phyloP scores from a whole-genome alignment of 2,888 invertebrate genomes.

The Diloba caeruleocephala region DNA sequence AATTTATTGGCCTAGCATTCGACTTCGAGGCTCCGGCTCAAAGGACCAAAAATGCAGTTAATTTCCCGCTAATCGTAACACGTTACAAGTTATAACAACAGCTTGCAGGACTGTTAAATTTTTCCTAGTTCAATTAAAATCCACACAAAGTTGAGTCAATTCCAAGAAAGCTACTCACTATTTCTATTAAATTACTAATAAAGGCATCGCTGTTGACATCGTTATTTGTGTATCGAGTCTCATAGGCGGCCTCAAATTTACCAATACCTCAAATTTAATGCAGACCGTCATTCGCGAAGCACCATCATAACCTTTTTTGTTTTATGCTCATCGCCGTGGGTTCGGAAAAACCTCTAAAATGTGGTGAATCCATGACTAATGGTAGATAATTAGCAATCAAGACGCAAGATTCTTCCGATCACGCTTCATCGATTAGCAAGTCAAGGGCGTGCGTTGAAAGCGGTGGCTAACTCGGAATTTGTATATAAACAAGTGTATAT shows the following conservation, averaged over 20 bases:
- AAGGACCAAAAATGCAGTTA: no score
- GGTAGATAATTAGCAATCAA: slow-evolving; percentile 67
- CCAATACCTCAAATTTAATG: no score
- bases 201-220: not conserved
- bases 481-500: slow-evolving; percentile 23
- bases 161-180: no score
- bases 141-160: no score
- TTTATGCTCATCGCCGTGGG: slow-evolving; percentile 1
- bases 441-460: slow-evolving; percentile 65
- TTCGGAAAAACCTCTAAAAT: slow-evolving; percentile 40
- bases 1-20: no score
- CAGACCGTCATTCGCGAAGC: not conserved
- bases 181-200: no score
- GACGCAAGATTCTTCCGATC: slow-evolving; percentile 67
- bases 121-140: no score
- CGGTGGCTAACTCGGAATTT: slow-evolving; percentile 23
- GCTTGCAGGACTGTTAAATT: no score
- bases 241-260: no score
- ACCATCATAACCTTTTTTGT: slow-evolving; percentile 4
- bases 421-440: slow-evolving; percentile 63
- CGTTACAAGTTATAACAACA: no score
- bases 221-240: not conserved
- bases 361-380: slow-evolving; percentile 69
- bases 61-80: no score
- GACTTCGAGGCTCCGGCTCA: no score